phyloP scores from a whole-genome alignment of 1,140 invertebrate genomes.

The Hyposmocoma kahamanoa region DNA sequence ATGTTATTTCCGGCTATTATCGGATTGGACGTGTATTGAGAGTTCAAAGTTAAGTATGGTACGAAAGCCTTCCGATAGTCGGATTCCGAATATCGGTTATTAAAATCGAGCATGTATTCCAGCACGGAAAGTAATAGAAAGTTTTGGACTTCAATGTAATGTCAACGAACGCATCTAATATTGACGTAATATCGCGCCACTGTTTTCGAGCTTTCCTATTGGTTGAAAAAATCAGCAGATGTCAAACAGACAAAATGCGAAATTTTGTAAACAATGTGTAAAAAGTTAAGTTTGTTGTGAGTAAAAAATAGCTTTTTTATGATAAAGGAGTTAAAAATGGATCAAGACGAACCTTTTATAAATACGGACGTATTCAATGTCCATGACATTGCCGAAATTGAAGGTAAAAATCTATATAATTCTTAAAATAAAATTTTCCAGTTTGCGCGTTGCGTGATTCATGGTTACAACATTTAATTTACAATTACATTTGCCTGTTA shows the following conservation, averaged over 20 bases:
- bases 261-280: slow-evolving; percentile 53
- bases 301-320: slow-evolving; percentile 9
- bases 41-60: too few species aligned
- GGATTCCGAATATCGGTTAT: too few species aligned
- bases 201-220: slow-evolving; percentile 34
- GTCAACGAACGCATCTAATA: background rate
- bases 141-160: background rate
- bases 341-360: slow-evolving; percentile 47
- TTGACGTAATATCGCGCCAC: slow-evolving; percentile 64
- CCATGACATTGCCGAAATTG: slow-evolving; percentile 59
- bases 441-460: background rate
- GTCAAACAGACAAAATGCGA: slow-evolving; percentile 51
- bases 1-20: too few species aligned
- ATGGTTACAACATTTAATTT: background rate
- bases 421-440: background rate
- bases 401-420: slow-evolving; percentile 34
- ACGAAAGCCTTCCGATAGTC: too few species aligned
- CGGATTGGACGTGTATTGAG: too few species aligned
- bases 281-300: slow-evolving; percentile 5
- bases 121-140: background rate
- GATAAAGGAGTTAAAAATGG: slow-evolving; percentile 30
- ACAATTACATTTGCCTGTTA: slow-evolving; percentile 14
- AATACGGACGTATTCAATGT: slow-evolving; percentile 57
- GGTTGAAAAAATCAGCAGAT: slow-evolving; percentile 35
- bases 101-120: slow-evolving; percentile 6